These are phyloP conservation scores for Hecatera dysodea DNA, from an alignment of 2,888 invertebrate species.

Conservation along the genomic window DNA sequence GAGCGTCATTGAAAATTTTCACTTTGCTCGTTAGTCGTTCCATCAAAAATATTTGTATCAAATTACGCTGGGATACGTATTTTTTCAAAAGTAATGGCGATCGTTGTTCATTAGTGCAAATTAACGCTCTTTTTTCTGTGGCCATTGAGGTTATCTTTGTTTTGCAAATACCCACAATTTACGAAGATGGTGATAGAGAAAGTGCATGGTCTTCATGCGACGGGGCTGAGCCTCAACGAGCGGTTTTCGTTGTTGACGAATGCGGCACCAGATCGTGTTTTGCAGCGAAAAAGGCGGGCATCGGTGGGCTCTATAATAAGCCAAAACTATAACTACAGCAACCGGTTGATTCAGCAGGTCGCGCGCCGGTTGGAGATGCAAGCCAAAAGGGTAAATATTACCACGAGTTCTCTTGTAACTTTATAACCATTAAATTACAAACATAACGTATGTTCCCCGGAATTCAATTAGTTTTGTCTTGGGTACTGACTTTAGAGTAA, in stretches of 20 bases:
- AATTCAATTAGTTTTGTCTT: background rate
- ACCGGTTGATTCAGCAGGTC: slow-evolving; percentile 75
- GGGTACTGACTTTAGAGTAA: background rate
- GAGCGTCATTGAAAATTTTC: slow-evolving; percentile 59
- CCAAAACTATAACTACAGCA: slow-evolving; percentile 69
- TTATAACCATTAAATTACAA: background rate
- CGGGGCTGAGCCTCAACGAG: slow-evolving; percentile 80
- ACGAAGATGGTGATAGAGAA: slow-evolving; percentile 81
- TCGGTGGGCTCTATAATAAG: slow-evolving; percentile 63
- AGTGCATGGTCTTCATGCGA: slow-evolving; percentile 86
- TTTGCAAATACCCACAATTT: slow-evolving; percentile 45
- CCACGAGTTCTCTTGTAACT: background rate
- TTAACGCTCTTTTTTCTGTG: slow-evolving; percentile 19
- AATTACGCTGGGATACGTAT: slow-evolving; percentile 51
- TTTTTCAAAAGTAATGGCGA: slow-evolving; percentile 45
- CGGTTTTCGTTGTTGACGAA: slow-evolving; percentile 79
- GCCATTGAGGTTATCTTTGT: slow-evolving; percentile 45
- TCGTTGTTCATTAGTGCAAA: slow-evolving; percentile 34
- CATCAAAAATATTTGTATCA: slow-evolving; percentile 49
- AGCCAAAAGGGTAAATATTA: slow-evolving; percentile 73
- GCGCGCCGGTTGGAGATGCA: slow-evolving; percentile 78
- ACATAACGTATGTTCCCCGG: background rate
- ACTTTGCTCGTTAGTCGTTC: background rate
- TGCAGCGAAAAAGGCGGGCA: slow-evolving; percentile 65
- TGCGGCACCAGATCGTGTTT: slow-evolving; percentile 60